Percentiles rank a stretch among this genome's conserved stretches.
These are phyloP conservation scores for Oriolus oriolus DNA, from an alignment of 2,113 vertebrate genomes.

Conservation along the genomic window DNA sequence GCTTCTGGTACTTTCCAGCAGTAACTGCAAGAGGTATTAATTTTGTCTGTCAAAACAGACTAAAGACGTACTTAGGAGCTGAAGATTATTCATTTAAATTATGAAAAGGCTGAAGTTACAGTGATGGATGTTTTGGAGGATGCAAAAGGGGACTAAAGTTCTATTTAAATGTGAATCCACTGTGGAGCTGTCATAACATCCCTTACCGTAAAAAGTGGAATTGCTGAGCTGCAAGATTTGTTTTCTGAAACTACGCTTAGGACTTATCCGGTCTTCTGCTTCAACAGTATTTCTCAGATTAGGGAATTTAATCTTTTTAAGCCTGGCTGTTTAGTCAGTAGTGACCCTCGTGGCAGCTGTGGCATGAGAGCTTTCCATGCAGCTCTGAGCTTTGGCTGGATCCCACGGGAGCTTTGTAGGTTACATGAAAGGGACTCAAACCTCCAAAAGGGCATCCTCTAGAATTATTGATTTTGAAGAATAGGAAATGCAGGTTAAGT, in stretches of 20 bases:
- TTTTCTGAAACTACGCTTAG: slow-evolving; percentile 16
- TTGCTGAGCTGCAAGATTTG: slow-evolving; percentile 29
- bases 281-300: not conserved
- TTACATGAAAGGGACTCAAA: not conserved
- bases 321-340: not conserved
- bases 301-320: not conserved
- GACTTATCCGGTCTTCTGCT: not conserved
- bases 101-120: slow-evolving; percentile 44
- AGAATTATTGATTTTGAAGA: not conserved
- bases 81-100: slow-evolving; percentile 57
- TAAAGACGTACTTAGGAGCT: slow-evolving; percentile 22
- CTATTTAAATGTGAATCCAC: slow-evolving; percentile 33
- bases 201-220: not conserved
- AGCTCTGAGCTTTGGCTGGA: not conserved
- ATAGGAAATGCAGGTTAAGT: not conserved
- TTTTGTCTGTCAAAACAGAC: slow-evolving; percentile 44
- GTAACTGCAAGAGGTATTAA: slow-evolving; percentile 19
- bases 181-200: slow-evolving; percentile 35
- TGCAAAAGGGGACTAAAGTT: slow-evolving; percentile 25
- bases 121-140: slow-evolving; percentile 43
- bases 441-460: not conserved
- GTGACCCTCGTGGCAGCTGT: not conserved
- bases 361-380: not conserved
- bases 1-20: not conserved
- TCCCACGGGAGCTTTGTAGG: not conserved